phyloP scores from a whole-genome alignment of 2,888 invertebrate species.

The Platypus cylindrus region DNA sequence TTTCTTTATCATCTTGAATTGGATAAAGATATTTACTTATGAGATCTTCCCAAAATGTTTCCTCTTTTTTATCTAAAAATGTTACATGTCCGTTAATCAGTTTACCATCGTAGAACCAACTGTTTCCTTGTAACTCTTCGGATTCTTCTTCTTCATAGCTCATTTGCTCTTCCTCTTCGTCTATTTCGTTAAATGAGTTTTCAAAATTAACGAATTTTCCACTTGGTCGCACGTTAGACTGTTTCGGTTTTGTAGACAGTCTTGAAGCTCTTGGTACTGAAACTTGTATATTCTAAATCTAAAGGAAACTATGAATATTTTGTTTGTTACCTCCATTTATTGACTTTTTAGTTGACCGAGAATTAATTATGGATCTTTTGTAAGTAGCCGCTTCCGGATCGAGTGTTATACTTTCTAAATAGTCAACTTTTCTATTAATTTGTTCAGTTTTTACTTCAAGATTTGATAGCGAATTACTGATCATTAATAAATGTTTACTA shows the following conservation, averaged over 20 bases:
- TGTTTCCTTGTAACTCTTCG: constrained; percentile 34
- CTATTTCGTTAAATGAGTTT: neutral
- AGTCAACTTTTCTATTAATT: constrained; percentile 34
- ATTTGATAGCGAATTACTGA: constrained; percentile 8
- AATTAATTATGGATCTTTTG: neutral
- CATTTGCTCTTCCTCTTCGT: constrained; percentile 10
- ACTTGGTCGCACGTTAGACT: constrained; percentile 3
- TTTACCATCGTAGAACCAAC: constrained; percentile 58
- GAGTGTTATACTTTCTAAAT: constrained; percentile 30
- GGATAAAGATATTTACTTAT: constrained; percentile 66
- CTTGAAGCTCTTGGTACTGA: constrained; percentile 20
- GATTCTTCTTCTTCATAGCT: constrained; percentile 29
- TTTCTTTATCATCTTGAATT: constrained; percentile 45
- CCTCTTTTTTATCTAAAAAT: constrained; percentile 52
- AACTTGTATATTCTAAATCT: too few relatives aligned
- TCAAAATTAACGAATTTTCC: neutral
- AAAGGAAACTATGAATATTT: too few relatives aligned
- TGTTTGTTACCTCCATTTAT: neutral
- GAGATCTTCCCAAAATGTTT: constrained; percentile 64
- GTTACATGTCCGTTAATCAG: constrained; percentile 50
- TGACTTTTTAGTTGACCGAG: neutral
- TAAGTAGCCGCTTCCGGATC: constrained; percentile 9
- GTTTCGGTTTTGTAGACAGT: constrained; percentile 4
- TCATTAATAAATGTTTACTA: constrained; percentile 8
- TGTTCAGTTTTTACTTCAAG: constrained; percentile 19